phyloP scores from a whole-genome alignment of 2,888 invertebrate species.

The Anorthoa munda region DNA sequence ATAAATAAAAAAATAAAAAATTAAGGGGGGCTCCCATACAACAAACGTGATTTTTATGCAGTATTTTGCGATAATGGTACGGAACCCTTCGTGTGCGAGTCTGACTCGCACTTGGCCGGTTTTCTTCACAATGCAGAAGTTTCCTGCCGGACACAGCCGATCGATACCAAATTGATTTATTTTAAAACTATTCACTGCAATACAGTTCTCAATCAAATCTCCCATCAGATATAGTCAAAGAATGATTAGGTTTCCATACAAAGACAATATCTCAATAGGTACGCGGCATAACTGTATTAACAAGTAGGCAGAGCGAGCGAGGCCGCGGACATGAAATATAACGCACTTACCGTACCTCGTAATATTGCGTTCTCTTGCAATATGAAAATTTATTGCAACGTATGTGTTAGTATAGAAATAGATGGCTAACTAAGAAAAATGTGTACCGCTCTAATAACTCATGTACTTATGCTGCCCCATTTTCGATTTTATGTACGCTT shows the following conservation, averaged over 20 bases:
- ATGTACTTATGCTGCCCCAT: conserved; percentile 60
- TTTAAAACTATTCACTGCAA: conserved; percentile 4
- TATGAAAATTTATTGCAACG: conserved; percentile 90
- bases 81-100: too few species aligned
- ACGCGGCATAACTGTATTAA: conserved; percentile 81
- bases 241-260: conserved; percentile 66
- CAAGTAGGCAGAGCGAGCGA: conserved; percentile 79
- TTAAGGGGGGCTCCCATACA: too few species aligned
- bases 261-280: conserved; percentile 77
- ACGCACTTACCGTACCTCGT: conserved; percentile 86
- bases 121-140: neutral
- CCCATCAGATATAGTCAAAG: conserved; percentile 32
- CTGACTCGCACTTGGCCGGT: too few species aligned
- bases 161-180: conserved; percentile 3
- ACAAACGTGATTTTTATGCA: too few species aligned
- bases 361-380: conserved; percentile 89
- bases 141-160: neutral
- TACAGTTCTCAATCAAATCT: conserved; percentile 3
- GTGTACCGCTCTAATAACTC: conserved; percentile 73
- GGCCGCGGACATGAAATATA: conserved; percentile 87
- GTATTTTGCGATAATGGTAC: too few species aligned
- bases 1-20: too few species aligned
- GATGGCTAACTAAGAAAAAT: conserved; percentile 82
- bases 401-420: conserved; percentile 80
- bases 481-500: conserved; percentile 58